phyloP scores from a whole-genome alignment of 2,888 invertebrate species.

The Meganola albula region DNA sequence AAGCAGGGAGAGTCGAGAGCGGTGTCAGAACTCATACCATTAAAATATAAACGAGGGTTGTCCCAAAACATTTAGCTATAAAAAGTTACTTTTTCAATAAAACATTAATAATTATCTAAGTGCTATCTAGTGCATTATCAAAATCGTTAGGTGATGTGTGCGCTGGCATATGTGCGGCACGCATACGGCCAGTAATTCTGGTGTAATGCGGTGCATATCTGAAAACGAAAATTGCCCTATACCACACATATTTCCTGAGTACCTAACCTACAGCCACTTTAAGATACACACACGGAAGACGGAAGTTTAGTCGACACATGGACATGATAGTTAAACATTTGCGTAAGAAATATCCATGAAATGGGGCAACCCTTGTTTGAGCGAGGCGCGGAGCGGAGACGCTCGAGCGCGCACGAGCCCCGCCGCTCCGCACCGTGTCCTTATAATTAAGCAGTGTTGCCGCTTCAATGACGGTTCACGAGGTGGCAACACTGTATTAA shows the following conservation, averaged over 20 bases:
- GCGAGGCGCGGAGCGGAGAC: constrained; percentile 47
- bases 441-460: constrained; percentile 50
- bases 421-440: constrained; percentile 42
- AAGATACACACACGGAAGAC: constrained; percentile 67
- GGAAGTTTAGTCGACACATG: constrained; percentile 71
- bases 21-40: constrained; percentile 64
- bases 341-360: constrained; percentile 73
- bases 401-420: constrained; percentile 40
- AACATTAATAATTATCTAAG: constrained; percentile 68
- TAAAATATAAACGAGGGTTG: constrained; percentile 75
- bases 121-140: constrained; percentile 76
- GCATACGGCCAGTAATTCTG: constrained; percentile 78
- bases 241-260: constrained; percentile 75
- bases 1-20: constrained; percentile 66
- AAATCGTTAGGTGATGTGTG: constrained; percentile 76
- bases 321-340: constrained; percentile 72
- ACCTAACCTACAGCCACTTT: constrained; percentile 64
- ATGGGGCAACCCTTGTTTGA: constrained; percentile 78
- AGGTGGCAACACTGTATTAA: constrained; percentile 47
- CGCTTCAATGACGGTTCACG: constrained; percentile 31
- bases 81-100: constrained; percentile 59
- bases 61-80: constrained; percentile 75
- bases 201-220: constrained; percentile 78
- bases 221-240: constrained; percentile 78
- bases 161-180: constrained; percentile 78